Base-by-base conservation (phyloP, 2,797 vertebrate genomes). In the Oreonectes daqikongensis region DNA sequence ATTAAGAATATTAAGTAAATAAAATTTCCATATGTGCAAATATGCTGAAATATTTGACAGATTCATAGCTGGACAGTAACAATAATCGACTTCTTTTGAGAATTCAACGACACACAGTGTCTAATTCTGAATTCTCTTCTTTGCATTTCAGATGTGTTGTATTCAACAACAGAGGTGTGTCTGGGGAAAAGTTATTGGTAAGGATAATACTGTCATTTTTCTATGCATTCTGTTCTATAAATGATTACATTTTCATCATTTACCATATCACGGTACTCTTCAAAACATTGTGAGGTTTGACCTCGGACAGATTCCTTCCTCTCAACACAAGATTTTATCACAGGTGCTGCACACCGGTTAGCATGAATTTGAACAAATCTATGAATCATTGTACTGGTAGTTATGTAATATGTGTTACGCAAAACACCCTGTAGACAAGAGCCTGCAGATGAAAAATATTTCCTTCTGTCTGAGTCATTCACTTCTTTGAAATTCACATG, bases 141-240 rank as follows among this genome's bases (percentile, higher is more conserved):
- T 42, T 89, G 26, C 81, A 79, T 95, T 96, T 89, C 90, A 99
- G 96, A 87, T 98, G 95, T 63, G 94, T 96, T 83, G 96, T 98
- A 57, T 97, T 99, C 90, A 98, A 99, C 92, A 98, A 99, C 88
- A 94, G 97, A 87, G 97, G 97, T 52, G 93, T 97, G 75, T 94
- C 95, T 12, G 96, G 96, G n/a, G 97, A 98, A 88, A 95, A 92
- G 24, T 93, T 99, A 52, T 89, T 98, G 96, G 97, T 99, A 94
- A 96, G 94, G 77, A 84, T 67, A 44, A 1, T 48, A 5, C 0
- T 75, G 48, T 22, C 53, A 32, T 17, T 14, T 50, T 70, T 42
- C 5, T 26, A 40, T 59, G 17, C 8, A 12, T 78, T 40, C 20
- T 59, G 11, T 32, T 63, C n/a, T n/a, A 22, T 26, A 28, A 66